Conservation (phyloP, 2,113 vertebrate genomes). For the Sylvicapra grimmia region DNA sequence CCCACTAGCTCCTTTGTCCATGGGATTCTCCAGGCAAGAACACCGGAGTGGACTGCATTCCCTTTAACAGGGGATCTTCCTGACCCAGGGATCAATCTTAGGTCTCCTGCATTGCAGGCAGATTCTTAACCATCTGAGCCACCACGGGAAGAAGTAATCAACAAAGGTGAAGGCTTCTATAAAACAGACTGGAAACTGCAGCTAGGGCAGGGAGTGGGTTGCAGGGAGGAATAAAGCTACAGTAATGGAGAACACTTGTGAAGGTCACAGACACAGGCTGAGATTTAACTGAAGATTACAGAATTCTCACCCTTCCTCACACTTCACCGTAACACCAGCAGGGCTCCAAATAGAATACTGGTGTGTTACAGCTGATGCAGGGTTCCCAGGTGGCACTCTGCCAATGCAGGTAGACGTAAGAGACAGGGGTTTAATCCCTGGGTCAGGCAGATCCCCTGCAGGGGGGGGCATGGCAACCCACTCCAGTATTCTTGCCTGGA, state of each 20-base stretch:
- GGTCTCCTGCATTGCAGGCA: background rate
- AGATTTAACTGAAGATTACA: fast-evolving
- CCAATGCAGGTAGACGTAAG: background rate
- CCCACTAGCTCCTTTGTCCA: background rate
- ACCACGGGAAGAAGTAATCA: background rate
- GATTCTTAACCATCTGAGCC: background rate
- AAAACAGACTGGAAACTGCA: background rate
- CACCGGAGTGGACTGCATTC: background rate
- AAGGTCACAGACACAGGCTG: background rate
- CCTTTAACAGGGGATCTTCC: background rate
- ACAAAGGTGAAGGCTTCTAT: background rate
- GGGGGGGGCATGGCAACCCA: background rate
- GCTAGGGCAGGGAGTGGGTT: background rate
- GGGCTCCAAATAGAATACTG: background rate
- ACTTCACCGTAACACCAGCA: background rate
- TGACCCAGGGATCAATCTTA: background rate
- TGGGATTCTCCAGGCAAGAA: background rate
- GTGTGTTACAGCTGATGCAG: background rate
- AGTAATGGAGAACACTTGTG: background rate
- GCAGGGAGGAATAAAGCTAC: background rate
- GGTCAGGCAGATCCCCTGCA: background rate
- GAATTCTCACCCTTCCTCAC: background rate
- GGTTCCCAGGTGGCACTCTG: background rate
- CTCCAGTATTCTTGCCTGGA: background rate
- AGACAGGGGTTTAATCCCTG: background rate